Conservation (phyloP, 2,888 invertebrate genomes). For the Ceraclea dissimilis region DNA sequence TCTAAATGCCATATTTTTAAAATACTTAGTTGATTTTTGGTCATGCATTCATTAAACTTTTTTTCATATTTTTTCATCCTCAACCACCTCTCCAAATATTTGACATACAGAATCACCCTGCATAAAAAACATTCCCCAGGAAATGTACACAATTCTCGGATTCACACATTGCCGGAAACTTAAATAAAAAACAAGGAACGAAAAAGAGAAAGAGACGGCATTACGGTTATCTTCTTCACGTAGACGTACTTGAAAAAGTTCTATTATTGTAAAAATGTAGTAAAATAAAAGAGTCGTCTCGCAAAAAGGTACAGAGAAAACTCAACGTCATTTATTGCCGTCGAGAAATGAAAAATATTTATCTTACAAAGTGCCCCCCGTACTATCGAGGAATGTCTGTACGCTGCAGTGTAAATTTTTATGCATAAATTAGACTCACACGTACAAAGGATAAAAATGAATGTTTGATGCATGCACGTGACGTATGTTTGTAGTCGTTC, state of each 20-base stretch:
- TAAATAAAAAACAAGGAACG: not conserved
- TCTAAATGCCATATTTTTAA: too few species aligned
- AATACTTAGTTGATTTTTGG: too few species aligned
- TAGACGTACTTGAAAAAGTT: not conserved
- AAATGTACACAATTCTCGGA: too few species aligned
- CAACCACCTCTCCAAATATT: too few species aligned
- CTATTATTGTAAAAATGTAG: not conserved
- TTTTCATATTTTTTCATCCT: too few species aligned
- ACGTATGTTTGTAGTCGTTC: not conserved
- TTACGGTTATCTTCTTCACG: not conserved
- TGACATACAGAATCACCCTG: too few species aligned
- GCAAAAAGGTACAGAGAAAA: not conserved
- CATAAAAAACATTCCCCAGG: too few species aligned
- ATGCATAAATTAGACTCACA: not conserved
- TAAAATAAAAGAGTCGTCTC: not conserved
- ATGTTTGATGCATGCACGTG: not conserved
- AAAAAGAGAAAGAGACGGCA: not conserved
- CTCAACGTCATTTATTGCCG: not conserved
- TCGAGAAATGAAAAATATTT: not conserved
- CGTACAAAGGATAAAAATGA: conserved; percentile 1
- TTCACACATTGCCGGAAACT: too few species aligned
- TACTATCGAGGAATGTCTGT: not conserved
- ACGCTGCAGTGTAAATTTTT: not conserved
- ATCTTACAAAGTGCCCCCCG: not conserved
- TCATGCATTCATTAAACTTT: too few species aligned